Evolutionary conservation across 2,113 vertebrate species (phyloP), one percentile per base, ranked within the genome.

Genomic region (Theristicus caerulescens): DNA sequence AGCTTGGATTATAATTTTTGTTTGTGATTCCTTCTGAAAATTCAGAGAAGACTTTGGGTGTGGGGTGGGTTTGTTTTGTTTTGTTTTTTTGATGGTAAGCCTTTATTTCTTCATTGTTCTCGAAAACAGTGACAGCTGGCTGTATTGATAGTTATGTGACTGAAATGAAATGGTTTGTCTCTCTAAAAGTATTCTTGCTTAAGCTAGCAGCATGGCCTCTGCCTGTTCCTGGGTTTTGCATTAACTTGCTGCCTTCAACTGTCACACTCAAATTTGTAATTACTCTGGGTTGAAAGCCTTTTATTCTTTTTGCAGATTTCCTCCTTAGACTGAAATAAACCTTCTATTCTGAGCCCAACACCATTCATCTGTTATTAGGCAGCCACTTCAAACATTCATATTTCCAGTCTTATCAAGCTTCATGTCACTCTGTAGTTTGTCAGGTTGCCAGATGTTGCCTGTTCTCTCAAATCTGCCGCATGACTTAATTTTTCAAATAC

Each of bases 401-500:
- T 59, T 93, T 83, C 58, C 89, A 91, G 73, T 58, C 55, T 82
- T 55, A 49, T 27, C 77, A 7, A 58, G 59, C 73, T 59, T 26
- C 54, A 0, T 7, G 62, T 71, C 44, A 3, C 72, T 61, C 65
- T 22, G 29, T 18, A 15, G 26, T 16, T 57, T 54, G 66, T 73
- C 87, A 58, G 81, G 54, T 44, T 87, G 76, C 65, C 74, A 65
- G 69, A 21, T 36, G 47, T 8, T 66, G 66, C 76, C 89, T 31
- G 36, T 69, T 61, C 81, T 74, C 84, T 71, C 80, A 72, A 22
- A 24, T 25, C 96, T 25, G 29, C 61, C 6, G 7, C 78, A 19
- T 70, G 47, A 85, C 58, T 95, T 96, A 31, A 40, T 80, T 96
- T 40, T 82, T 94, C 46, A 95, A 85, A 82, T 44, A 4, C 18